Evolutionary conservation across 1,140 invertebrate species (phyloP).

Genomic region (Heliconius hermathena): DNA sequence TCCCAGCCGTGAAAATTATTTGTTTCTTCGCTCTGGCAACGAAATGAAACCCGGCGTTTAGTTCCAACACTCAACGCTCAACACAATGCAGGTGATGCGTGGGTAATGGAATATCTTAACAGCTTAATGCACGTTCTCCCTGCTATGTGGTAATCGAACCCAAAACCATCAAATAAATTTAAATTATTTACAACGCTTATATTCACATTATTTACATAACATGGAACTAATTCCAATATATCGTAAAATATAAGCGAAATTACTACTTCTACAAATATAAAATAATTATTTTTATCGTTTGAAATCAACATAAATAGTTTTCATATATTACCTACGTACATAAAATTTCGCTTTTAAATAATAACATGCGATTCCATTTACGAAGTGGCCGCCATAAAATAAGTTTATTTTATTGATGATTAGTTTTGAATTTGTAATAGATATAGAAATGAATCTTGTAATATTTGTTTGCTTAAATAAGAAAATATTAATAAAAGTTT

Average conservation of each 20-base stretch:
- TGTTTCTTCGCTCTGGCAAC: no score
- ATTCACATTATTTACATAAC: no score
- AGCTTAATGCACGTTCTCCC: no score
- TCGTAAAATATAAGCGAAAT: background rate
- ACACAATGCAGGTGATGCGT: no score
- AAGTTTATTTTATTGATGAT: background rate
- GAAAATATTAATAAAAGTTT: background rate
- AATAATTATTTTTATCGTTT: constrained; percentile 3
- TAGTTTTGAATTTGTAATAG: background rate
- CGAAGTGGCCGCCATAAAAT: background rate
- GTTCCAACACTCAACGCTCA: no score
- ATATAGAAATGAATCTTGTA: background rate
- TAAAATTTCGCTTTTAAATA: background rate
- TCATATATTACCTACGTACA: background rate
- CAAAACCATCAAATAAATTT: background rate
- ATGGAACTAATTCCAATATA: background rate
- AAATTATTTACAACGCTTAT: background rate
- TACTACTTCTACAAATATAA: background rate
- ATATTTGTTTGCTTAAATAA: background rate
- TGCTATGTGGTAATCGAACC: no score
- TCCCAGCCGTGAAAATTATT: no score
- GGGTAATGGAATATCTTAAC: no score
- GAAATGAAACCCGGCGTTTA: no score
- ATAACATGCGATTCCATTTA: background rate
- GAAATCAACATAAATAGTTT: constrained; percentile 1